phyloP scores from a whole-genome alignment of 2,113 vertebrate species.

The Burhinus bistriatus region DNA sequence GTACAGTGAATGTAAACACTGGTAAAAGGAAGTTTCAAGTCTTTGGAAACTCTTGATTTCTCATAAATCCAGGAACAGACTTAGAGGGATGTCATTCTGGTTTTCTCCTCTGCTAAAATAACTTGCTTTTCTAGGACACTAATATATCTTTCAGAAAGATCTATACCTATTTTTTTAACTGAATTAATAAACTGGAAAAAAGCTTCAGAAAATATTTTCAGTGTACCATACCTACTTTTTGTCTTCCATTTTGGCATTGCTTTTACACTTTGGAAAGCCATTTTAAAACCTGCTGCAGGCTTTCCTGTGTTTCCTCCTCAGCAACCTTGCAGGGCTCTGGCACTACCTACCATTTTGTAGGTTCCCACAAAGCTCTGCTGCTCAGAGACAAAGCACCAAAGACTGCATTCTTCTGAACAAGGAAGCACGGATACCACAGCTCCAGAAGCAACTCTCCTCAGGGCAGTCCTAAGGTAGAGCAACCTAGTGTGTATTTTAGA shows the following conservation, averaged over 20 bases:
- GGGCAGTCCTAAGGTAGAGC: too few relatives aligned
- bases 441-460: accelerated
- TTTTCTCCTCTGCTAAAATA: background rate
- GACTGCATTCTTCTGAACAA: background rate
- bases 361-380: background rate
- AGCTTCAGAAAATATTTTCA: background rate
- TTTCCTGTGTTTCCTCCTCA: accelerated
- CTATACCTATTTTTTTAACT: background rate
- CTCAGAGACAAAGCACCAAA: background rate
- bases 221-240: background rate
- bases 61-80: background rate
- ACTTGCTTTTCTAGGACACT: background rate
- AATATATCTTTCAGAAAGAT: background rate
- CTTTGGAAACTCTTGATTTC: background rate
- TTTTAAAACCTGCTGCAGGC: background rate
- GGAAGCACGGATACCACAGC: accelerated
- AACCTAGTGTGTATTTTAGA: accelerated
- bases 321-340: too few relatives aligned
- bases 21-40: background rate
- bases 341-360: background rate
- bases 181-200: background rate
- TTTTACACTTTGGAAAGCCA: background rate
- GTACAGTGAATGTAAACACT: accelerated
- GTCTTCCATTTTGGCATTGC: background rate
- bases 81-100: background rate